Evolutionary conservation across 2,797 vertebrate genomes (phyloP).

Genomic region (Typhlichthys eigenmanni): DNA sequence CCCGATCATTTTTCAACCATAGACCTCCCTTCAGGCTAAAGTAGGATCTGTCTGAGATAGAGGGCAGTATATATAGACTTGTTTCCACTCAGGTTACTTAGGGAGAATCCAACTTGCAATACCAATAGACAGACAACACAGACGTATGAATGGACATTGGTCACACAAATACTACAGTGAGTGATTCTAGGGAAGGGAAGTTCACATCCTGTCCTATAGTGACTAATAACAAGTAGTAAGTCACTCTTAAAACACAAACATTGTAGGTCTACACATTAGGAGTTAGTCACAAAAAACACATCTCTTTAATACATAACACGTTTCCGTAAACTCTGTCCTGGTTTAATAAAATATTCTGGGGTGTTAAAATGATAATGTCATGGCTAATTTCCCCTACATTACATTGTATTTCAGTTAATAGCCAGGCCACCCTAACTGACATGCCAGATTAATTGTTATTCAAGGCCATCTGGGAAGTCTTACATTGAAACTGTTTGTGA

Average conservation of each 20-base stretch:
- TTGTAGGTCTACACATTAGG: neutral
- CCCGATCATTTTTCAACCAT: conserved; percentile 29
- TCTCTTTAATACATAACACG: too few relatives aligned
- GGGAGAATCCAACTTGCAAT: conserved; percentile 47
- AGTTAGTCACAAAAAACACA: too few relatives aligned
- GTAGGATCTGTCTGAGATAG: conserved; percentile 40
- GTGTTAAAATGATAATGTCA: neutral
- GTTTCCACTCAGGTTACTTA: conserved; percentile 57
- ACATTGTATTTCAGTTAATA: conserved; percentile 5
- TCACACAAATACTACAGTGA: neutral
- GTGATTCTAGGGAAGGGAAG: conserved; percentile 7
- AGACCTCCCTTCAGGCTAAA: conserved; percentile 35
- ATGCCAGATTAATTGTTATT: too few relatives aligned
- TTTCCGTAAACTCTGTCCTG: neutral
- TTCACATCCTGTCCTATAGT: conserved; percentile 15
- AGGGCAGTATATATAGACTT: conserved; percentile 55
- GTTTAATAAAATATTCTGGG: neutral
- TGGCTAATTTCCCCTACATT: neutral
- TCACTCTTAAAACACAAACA: conserved; percentile 1
- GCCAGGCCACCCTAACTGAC: neutral
- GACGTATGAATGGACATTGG: neutral
- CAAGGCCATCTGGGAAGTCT: too few relatives aligned
- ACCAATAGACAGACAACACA: conserved; percentile 32
- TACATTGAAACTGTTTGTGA: too few relatives aligned
- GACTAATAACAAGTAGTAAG: conserved; percentile 41